Conservation (phyloP, 2,797 vertebrate species). For the Apodemus agrarius region DNA sequence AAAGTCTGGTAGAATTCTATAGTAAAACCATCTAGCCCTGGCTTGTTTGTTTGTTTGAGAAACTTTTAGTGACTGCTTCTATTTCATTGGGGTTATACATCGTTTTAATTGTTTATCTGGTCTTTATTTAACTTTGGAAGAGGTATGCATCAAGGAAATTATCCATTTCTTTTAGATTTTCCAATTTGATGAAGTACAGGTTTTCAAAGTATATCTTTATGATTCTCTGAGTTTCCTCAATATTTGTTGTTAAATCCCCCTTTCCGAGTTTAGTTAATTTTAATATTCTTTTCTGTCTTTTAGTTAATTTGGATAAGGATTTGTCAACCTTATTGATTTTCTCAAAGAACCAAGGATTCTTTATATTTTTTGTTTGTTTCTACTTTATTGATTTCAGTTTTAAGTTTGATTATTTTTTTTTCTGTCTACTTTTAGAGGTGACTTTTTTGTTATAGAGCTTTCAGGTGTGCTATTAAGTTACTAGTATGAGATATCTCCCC, state of each 20-base stretch:
- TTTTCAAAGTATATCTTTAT: neutral
- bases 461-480: neutral
- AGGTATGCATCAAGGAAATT: neutral
- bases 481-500: neutral
- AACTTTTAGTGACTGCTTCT: neutral
- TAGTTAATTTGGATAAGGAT: neutral
- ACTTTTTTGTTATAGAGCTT: neutral
- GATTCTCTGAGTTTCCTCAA: neutral
- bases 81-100: neutral
- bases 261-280: neutral
- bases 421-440: neutral
- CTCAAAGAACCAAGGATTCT: neutral
- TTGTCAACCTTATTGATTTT: neutral
- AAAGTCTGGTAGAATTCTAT: neutral
- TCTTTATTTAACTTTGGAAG: neutral
- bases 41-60: neutral
- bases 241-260: neutral
- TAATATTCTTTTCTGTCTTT: neutral
- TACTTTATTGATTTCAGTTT: neutral
- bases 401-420: neutral
- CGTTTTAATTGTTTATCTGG: neutral
- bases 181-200: neutral
- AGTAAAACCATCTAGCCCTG: neutral
- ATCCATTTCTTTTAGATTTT: neutral
- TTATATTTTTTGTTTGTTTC: neutral